These are phyloP conservation scores for Planiliza haematocheilus DNA, from an alignment of 2,113 vertebrate species.

Conservation along the genomic window DNA sequence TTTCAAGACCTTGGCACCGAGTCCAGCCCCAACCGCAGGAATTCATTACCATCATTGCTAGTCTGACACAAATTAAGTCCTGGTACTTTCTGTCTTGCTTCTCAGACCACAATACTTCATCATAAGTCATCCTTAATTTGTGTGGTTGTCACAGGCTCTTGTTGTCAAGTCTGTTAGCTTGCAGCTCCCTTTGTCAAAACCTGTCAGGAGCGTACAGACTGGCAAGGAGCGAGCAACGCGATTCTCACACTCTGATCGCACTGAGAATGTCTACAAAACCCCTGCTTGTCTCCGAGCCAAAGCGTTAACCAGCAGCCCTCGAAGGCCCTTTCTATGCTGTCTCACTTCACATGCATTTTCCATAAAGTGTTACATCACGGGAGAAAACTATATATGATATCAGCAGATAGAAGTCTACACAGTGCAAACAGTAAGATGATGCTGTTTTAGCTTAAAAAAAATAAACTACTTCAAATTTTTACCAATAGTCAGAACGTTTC, in stretches of 20 bases:
- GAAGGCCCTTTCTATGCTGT: conserved; percentile 2
- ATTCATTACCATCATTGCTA: conserved; percentile 83
- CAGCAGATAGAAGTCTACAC: neutral
- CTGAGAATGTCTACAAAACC: conserved; percentile 34
- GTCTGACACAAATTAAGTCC: conserved; percentile 83
- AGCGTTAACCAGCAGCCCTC: conserved; percentile 55
- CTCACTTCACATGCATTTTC: conserved; percentile 12
- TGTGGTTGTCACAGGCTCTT: conserved; percentile 75
- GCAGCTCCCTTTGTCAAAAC: conserved; percentile 74
- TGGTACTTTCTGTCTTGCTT: conserved; percentile 77
- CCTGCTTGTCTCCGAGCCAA: conserved; percentile 54
- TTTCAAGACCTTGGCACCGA: conserved; percentile 70
- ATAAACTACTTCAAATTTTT: conserved; percentile 33
- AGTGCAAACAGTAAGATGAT: conserved; percentile 13
- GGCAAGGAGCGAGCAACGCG: conserved; percentile 42
- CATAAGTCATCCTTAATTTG: conserved; percentile 82
- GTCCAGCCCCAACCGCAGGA: conserved; percentile 77
- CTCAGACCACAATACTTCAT: conserved; percentile 82
- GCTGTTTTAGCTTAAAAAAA: conserved; percentile 13
- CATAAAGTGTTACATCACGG: conserved; percentile 23
- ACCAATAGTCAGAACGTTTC: conserved; percentile 29
- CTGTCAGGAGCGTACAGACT: conserved; percentile 56
- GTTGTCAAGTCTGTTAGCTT: conserved; percentile 72
- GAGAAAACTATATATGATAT: conserved; percentile 3
- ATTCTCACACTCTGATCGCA: conserved; percentile 61